Evolutionary conservation across 2,888 invertebrate species (phyloP), one percentile per base, ranked within the genome.

Genomic region (Chalcis sispes): DNA sequence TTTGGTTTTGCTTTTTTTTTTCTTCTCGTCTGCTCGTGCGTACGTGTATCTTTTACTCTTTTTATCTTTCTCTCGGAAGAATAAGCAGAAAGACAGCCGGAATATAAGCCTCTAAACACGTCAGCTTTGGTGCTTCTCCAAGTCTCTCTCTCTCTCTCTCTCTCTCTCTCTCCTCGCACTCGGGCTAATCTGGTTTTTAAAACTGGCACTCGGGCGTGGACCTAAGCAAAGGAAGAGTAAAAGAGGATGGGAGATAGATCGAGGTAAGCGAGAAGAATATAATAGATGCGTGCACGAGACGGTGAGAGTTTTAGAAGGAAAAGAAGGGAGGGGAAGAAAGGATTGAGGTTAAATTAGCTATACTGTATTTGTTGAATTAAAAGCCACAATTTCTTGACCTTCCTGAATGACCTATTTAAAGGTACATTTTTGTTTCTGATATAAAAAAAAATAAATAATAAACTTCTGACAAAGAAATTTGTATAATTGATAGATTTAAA

Each of bases 301-400:
- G 2, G 25, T 5, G 36, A 52, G 25, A n/a, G 32, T 62, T 36
- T 58, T 62, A 20, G 69, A 27, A 42, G 5, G 27, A 7, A 48
- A 20, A 20, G 69, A 27, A 42, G 5, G 27, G 15, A 48, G 27
- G 52, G 62, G 59, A 18, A n/a, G 20, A 40, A 23, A 20, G 56
- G 50, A 70, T 75, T 75, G 59, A 71, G 65, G 71, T 71, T 75
- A 61, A 75, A 75, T 75, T 75, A 75, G 71, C 65, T 71, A 25
- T 65, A 59, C 40, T n/a, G 23, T 54, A 29, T 59, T 71, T 40
- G 59, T 64, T 36, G 73, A 54, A 62, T 67, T 62, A 66, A 54
- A 62, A 46, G 65, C 72, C 58, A 4, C 50, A 56, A 15, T 56
- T 58, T 42, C 29, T 54, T 54, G 54, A 29, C 42, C 42, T 27